These are phyloP conservation scores for Onychostoma macrolepis DNA, from an alignment of 2,113 vertebrate species.

Conservation along the genomic window DNA sequence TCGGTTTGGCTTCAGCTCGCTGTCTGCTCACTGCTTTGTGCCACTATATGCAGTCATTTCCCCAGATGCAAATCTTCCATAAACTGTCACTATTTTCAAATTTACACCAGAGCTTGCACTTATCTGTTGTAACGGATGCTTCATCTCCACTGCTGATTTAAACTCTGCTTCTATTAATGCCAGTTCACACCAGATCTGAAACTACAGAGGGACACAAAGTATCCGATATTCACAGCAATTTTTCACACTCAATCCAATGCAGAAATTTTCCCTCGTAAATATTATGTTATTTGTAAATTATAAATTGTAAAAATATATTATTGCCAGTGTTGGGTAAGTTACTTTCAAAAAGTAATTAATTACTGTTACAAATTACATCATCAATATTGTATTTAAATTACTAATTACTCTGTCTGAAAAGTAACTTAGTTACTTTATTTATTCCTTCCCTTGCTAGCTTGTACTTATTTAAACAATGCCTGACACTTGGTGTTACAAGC, in stretches of 20 bases:
- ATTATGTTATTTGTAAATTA: background rate
- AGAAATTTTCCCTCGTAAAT: background rate
- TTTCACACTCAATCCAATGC: background rate
- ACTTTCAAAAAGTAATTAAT: too few relatives aligned
- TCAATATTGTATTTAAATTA: too few relatives aligned
- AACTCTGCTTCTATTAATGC: background rate
- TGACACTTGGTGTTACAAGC: too few relatives aligned
- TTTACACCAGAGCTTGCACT: background rate
- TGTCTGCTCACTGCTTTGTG: constrained; percentile 12
- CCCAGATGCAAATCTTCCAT: constrained; percentile 17
- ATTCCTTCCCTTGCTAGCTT: too few relatives aligned
- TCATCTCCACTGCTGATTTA: background rate
- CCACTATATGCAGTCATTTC: background rate
- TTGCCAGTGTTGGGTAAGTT: too few relatives aligned
- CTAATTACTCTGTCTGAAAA: too few relatives aligned
- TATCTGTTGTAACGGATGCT: background rate
- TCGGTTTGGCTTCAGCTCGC: background rate
- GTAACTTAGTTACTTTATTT: too few relatives aligned
- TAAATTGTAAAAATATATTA: background rate
- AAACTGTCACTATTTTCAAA: background rate
- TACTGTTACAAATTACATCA: too few relatives aligned
- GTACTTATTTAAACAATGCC: too few relatives aligned
- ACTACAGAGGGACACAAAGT: background rate
- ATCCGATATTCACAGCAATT: background rate
- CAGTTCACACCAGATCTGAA: background rate